Evolutionary conservation across 2,888 invertebrate genomes (phyloP), one percentile per base, ranked within the genome.

Genomic region (Cheilosia urbana): DNA sequence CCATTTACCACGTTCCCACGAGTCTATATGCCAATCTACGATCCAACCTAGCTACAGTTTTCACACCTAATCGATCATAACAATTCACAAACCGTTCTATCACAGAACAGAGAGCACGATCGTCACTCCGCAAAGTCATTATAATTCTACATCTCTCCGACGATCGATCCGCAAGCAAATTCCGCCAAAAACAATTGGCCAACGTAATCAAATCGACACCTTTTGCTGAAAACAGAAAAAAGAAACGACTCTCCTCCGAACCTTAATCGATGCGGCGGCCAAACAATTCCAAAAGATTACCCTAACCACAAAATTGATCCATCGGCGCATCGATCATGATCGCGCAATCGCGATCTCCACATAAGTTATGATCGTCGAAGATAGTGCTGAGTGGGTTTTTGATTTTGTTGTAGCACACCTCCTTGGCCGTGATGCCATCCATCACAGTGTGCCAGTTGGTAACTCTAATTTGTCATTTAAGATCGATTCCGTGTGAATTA

Each of bases 201-300:
- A 77, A 58, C 85, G 81, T 85, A 85, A 85, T 85, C 85, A 85
- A 85, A 85, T 85, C 85, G 85, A 85, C 85, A 85, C 85, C 85
- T 85, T 73, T 72, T 75, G 68, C 27, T 73, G 34, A 69, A 51
- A 78, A 62, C 51, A 57, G 37, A 24, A 24, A 53, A n/a, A 47
- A 9, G 17, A 9, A 19, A 9, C 17, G 42, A n/a, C 34, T n/a
- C 51, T 65, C 45, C 57, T 17, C 49, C 49, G 6, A 69, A 60
- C 76, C 84, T 55, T 76, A 79, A 84, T 84, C 75, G 84, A 69
- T 63, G 73, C 47, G 69, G 73, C 47, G 69, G 63, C 57, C 49
- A 57, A 76, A 76, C 63, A 75, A 81, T 76, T 63, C 47, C 58
- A 65, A 65, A 68, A 85, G 65, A 81, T 81, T 85, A 85, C 51